Evolutionary conservation across 1,140 invertebrate genomes (phyloP).

Genomic region (Zaprionus africanus): DNA sequence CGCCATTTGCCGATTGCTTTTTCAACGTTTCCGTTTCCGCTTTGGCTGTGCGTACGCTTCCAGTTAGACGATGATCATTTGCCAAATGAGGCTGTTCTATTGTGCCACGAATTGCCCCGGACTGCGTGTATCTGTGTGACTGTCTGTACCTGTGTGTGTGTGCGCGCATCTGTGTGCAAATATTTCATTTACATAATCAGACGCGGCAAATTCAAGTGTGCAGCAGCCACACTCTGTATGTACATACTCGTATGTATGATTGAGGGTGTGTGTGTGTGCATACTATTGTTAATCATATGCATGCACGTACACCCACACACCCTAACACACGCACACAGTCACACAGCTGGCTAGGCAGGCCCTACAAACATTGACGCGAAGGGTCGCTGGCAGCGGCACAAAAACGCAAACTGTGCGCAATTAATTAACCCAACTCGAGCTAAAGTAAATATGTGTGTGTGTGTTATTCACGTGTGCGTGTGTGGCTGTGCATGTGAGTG

Average conservation of each 20-base stretch:
- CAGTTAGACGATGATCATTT: conserved; percentile 44
- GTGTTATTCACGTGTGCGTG: not conserved
- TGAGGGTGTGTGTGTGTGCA: conserved; percentile 13
- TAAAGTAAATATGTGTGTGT: not conserved
- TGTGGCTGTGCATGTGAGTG: not conserved
- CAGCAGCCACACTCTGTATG: not conserved
- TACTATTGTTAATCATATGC: conserved; percentile 16
- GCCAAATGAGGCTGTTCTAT: conserved; percentile 48
- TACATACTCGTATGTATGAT: not conserved
- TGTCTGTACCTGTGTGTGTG: not conserved
- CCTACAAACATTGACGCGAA: conserved; percentile 27
- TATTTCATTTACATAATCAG: conserved; percentile 69
- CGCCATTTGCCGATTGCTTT: conserved; percentile 75
- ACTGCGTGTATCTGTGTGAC: conserved; percentile 1
- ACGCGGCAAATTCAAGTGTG: conserved; percentile 37
- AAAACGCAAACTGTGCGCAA: conserved; percentile 43
- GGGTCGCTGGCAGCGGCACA: conserved; percentile 38
- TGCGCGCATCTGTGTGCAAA: conserved; percentile 45
- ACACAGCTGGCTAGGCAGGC: not conserved
- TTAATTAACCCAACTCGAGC: conserved; percentile 42
- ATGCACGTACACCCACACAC: conserved; percentile 16
- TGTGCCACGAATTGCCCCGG: conserved; percentile 18
- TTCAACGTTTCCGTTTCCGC: conserved; percentile 72
- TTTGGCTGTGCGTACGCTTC: conserved; percentile 48
- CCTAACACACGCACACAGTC: conserved; percentile 11